phyloP scores from a whole-genome alignment of 2,113 vertebrate genomes.

The Pachypanchax playfairii region DNA sequence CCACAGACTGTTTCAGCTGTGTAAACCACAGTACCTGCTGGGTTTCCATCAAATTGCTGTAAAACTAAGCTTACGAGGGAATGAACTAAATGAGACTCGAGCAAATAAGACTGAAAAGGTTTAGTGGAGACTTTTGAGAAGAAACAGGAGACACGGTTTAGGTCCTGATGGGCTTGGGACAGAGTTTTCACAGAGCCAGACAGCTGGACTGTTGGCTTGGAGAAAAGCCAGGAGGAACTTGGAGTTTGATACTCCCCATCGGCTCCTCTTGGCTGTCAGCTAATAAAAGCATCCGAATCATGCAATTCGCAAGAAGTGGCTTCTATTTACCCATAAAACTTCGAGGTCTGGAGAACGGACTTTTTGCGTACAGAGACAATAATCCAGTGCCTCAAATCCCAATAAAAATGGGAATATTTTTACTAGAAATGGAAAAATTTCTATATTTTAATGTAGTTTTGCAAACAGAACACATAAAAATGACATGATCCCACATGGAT shows the following conservation, averaged over 20 bases:
- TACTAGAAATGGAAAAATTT: constrained; percentile 50
- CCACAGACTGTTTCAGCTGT: constrained; percentile 53
- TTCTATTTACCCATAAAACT: constrained; percentile 47
- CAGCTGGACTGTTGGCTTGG: constrained; percentile 79
- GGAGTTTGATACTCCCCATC: constrained; percentile 32
- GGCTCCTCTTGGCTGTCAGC: constrained; percentile 25
- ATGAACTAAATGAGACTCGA: constrained; percentile 20
- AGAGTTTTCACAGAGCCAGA: constrained; percentile 61
- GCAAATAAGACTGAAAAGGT: constrained; percentile 35
- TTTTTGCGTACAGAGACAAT: constrained; percentile 69
- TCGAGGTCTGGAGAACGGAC: constrained; percentile 1
- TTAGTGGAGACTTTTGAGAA: constrained; percentile 23
- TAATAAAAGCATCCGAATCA: constrained; percentile 34
- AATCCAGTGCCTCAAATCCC: constrained; percentile 73
- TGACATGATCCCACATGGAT: constrained; percentile 50
- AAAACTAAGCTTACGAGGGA: constrained; percentile 33
- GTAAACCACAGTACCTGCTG: constrained; percentile 41
- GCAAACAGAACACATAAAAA: constrained; percentile 46
- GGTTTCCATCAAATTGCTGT: constrained; percentile 38
- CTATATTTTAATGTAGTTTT: constrained; percentile 73
- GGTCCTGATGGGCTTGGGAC: constrained; percentile 44
- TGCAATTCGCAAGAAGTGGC: constrained; percentile 38
- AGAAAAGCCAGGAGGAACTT: constrained; percentile 43
- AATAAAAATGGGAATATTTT: constrained; percentile 63
- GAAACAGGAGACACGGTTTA: constrained; percentile 7